phyloP scores from a whole-genome alignment of 2,888 invertebrate species.

The Dusona sp. region DNA sequence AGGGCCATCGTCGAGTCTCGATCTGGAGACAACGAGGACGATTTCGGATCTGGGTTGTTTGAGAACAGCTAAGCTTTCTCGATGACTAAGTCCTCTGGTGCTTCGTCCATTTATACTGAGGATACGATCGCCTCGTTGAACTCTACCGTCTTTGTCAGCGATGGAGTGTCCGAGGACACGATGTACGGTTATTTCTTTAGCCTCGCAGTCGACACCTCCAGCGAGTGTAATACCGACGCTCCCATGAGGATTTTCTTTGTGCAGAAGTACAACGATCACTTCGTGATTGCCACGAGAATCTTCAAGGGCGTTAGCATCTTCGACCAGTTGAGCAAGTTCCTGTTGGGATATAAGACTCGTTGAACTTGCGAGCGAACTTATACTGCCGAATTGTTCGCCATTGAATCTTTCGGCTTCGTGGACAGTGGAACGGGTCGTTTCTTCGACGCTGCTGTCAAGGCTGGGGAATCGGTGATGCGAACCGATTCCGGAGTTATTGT shows the following conservation, averaged over 20 bases:
- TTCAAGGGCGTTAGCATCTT: constrained; percentile 88
- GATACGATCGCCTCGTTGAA: constrained; percentile 95
- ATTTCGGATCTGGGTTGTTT: constrained; percentile 93
- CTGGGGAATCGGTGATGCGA: constrained; percentile 85
- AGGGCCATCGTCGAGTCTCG: constrained; percentile 77
- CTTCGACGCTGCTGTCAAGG: constrained; percentile 86
- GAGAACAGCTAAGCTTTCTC: constrained; percentile 93
- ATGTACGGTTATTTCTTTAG: constrained; percentile 96
- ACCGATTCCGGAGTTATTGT: not conserved
- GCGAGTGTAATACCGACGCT: constrained; percentile 95
- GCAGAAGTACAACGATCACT: constrained; percentile 88
- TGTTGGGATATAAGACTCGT: constrained; percentile 87
- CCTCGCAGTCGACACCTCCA: constrained; percentile 96
- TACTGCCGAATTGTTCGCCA: constrained; percentile 86
- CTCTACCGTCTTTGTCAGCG: constrained; percentile 93
- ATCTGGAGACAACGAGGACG: constrained; percentile 90
- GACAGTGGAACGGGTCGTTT: constrained; percentile 78
- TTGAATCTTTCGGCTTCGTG: constrained; percentile 77
- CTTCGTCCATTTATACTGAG: constrained; percentile 94
- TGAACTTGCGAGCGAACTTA: constrained; percentile 86
- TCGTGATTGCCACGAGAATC: constrained; percentile 86
- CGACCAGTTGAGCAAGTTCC: constrained; percentile 88
- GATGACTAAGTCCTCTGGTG: constrained; percentile 94
- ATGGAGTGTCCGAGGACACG: constrained; percentile 94
- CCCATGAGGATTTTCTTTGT: constrained; percentile 89